These are phyloP conservation scores for Glyphotaelius pellucidus DNA, from an alignment of 2,888 invertebrate genomes.

Conservation along the genomic window DNA sequence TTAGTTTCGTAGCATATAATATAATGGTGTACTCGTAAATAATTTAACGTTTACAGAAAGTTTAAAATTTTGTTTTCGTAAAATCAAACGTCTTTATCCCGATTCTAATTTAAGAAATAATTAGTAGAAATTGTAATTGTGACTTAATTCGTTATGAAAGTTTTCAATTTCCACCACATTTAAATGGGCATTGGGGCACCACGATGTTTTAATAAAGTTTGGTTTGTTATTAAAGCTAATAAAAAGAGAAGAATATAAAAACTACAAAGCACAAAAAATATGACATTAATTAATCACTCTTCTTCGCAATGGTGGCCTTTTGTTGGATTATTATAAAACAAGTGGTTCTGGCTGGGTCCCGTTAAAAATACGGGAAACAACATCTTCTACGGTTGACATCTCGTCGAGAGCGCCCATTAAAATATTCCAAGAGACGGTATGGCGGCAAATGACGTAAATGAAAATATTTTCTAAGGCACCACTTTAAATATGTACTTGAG, in stretches of 20 bases:
- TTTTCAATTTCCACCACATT: too few relatives aligned
- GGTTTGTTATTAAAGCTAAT: neutral
- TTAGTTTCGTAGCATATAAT: too few relatives aligned
- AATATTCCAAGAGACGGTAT: neutral
- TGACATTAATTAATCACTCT: neutral
- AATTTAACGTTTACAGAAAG: too few relatives aligned
- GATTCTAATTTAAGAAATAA: too few relatives aligned
- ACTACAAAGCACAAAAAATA: neutral
- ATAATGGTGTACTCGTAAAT: too few relatives aligned
- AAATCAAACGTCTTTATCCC: too few relatives aligned
- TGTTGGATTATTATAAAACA: neutral
- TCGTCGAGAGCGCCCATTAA: neutral
- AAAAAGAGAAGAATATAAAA: neutral
- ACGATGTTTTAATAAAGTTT: neutral
- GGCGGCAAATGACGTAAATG: neutral
- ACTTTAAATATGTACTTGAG: neutral
- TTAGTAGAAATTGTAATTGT: too few relatives aligned
- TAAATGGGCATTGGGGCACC: too few relatives aligned
- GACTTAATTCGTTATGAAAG: too few relatives aligned
- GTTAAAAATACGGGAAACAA: neutral
- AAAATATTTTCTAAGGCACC: neutral
- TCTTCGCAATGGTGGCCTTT: neutral
- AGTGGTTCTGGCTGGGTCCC: neutral
- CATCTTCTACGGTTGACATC: neutral
- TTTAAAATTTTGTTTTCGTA: too few relatives aligned